A percentile compares a stretch with the other conserved stretches of the same genome.
phyloP scores from a whole-genome alignment of 2,888 invertebrate genomes.

The Desoria tigrina region DNA sequence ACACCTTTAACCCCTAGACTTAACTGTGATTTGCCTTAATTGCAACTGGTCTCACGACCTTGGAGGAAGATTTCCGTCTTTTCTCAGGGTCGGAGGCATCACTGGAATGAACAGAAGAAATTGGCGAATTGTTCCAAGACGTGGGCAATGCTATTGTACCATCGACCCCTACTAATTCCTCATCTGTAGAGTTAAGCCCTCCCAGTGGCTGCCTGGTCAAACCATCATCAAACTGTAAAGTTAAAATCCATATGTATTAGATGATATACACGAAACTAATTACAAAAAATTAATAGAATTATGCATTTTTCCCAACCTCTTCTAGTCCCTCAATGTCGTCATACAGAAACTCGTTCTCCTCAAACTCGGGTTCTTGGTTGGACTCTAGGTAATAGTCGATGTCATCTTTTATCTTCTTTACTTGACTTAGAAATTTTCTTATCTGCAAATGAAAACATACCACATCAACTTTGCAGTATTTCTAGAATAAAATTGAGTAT shows the following conservation, averaged over 20 bases:
- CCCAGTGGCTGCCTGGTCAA: constrained; percentile 47
- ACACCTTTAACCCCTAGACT: constrained; percentile 49
- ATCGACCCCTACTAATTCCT: constrained; percentile 70
- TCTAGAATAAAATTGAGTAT: too few relatives aligned
- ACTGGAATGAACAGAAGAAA: constrained; percentile 69
- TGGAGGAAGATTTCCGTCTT: constrained; percentile 55
- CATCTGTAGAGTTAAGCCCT: constrained; percentile 35
- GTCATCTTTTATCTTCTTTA: constrained; percentile 93
- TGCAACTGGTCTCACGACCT: constrained; percentile 83
- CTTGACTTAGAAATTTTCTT: constrained; percentile 62
- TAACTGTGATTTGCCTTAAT: constrained; percentile 66
- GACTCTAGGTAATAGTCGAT: constrained; percentile 97
- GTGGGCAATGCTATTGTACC: constrained; percentile 82
- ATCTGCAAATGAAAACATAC: constrained; percentile 32
- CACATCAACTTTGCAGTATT: too few relatives aligned
- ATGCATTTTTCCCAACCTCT: constrained; percentile 64
- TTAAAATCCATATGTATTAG: constrained; percentile 7
- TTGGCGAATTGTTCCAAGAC: constrained; percentile 74
- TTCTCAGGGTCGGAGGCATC: constrained; percentile 59
- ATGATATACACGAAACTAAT: background rate
- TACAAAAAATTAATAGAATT: background rate
- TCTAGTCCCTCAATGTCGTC: constrained; percentile 93
- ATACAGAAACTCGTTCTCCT: constrained; percentile 93
- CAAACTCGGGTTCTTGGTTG: constrained; percentile 91
- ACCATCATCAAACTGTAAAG: constrained; percentile 44